These are phyloP conservation scores for Choristoneura rosaceana DNA, from an alignment of 2,888 invertebrate genomes.

Conservation along the genomic window DNA sequence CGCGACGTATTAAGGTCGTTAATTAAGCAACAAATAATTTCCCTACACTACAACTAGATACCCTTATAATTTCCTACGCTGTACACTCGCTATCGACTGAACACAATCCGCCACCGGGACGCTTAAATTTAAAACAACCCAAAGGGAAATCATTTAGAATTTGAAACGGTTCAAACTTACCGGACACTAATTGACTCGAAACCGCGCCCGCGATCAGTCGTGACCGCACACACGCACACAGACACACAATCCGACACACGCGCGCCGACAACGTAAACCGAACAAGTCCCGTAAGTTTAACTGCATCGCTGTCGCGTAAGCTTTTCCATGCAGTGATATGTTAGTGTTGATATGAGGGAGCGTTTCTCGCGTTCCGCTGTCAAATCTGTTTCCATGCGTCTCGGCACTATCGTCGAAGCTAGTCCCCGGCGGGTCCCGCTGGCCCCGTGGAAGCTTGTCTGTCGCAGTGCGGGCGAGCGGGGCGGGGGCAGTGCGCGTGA, in stretches of 20 bases:
- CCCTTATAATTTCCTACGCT: constrained; percentile 33
- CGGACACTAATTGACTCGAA: constrained; percentile 11
- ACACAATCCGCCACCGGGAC: constrained; percentile 39
- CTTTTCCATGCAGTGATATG: background rate
- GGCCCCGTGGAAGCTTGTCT: too few relatives aligned
- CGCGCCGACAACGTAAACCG: background rate
- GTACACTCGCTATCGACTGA: constrained; percentile 30
- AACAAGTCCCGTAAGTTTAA: background rate
- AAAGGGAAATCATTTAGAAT: constrained; percentile 4
- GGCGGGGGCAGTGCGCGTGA: constrained; percentile 44
- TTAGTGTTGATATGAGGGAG: background rate
- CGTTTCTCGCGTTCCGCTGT: background rate
- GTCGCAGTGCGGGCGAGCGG: constrained; percentile 19
- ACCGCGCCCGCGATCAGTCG: constrained; percentile 31
- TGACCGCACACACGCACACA: constrained; percentile 32
- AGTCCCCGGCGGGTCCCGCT: too few relatives aligned
- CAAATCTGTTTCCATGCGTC: background rate
- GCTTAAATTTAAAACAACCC: constrained; percentile 16
- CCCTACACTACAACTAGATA: constrained; percentile 40
- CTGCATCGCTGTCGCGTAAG: background rate
- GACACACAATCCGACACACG: constrained; percentile 21
- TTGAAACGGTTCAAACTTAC: background rate
- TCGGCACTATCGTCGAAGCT: too few relatives aligned
- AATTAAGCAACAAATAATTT: constrained; percentile 39
- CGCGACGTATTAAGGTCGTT: constrained; percentile 15